These are phyloP conservation scores for Carollia perspicillata DNA, from an alignment of 2,113 vertebrate genomes.

Conservation along the genomic window DNA sequence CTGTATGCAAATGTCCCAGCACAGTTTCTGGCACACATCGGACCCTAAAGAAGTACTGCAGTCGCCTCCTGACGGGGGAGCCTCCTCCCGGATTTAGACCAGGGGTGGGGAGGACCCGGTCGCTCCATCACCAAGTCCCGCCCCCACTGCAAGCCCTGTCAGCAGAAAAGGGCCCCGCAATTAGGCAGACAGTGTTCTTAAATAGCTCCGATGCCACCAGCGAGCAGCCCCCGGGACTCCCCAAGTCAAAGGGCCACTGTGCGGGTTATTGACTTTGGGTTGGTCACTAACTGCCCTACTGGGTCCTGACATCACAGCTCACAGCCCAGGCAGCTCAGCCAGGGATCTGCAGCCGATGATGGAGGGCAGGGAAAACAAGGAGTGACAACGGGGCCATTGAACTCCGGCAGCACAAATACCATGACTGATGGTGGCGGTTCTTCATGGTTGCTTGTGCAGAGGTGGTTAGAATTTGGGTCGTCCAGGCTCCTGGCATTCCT, in stretches of 20 bases:
- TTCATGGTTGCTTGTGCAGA: neutral
- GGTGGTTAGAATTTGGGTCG: neutral
- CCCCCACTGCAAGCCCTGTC: neutral
- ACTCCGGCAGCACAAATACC: neutral
- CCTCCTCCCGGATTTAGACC: neutral
- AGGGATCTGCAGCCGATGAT: neutral
- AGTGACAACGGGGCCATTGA: neutral
- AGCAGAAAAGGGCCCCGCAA: neutral
- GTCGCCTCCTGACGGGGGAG: accelerated
- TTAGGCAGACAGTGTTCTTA: neutral
- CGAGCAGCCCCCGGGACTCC: neutral
- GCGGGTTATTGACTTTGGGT: constrained; percentile 19
- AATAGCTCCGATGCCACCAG: neutral
- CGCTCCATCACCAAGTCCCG: accelerated
- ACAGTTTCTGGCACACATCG: accelerated
- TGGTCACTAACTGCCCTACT: neutral
- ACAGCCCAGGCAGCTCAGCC: neutral
- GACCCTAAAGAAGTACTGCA: accelerated
- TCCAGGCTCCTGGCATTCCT: neutral
- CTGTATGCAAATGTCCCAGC: neutral
- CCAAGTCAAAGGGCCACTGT: neutral
- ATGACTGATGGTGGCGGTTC: neutral
- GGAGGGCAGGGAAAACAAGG: neutral
- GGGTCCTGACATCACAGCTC: neutral
- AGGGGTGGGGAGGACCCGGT: neutral